phyloP scores from a whole-genome alignment of 2,888 invertebrate species.

The Dryomyza anilis region DNA sequence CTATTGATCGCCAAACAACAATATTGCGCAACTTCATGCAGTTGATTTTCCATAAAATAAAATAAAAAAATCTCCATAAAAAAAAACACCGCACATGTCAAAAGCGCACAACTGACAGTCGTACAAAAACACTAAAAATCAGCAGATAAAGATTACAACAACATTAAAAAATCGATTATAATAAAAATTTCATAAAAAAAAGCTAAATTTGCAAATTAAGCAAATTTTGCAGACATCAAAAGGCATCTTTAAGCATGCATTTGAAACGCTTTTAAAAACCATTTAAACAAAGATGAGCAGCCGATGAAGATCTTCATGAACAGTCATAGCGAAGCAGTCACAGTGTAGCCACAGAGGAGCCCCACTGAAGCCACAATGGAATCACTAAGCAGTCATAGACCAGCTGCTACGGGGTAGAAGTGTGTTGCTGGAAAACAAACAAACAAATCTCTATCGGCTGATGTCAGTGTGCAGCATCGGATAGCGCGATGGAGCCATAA shows the following conservation, averaged over 20 bases:
- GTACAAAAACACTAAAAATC: neutral
- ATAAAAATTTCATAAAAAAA: too few species aligned
- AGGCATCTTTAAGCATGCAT: neutral
- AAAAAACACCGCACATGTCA: neutral
- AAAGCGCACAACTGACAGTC: neutral
- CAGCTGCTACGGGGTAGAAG: neutral
- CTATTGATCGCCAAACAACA: too few species aligned
- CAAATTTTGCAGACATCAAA: neutral
- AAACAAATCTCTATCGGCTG: neutral
- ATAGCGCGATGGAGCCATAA: constrained; percentile 1
- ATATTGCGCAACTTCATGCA: too few species aligned
- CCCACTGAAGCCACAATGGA: too few species aligned
- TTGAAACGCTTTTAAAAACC: neutral
- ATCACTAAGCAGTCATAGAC: neutral
- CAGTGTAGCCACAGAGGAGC: neutral
- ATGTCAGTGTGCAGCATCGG: neutral
- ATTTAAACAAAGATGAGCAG: neutral
- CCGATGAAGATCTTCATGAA: neutral
- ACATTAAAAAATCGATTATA: neutral
- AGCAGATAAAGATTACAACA: neutral
- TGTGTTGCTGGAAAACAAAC: neutral
- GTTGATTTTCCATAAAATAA: too few species aligned
- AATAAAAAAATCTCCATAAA: neutral
- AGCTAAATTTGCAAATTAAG: neutral
- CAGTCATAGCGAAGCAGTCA: neutral